Evolutionary conservation across 2,797 vertebrate species (phyloP).

Genomic region (Lacerta agilis): DNA sequence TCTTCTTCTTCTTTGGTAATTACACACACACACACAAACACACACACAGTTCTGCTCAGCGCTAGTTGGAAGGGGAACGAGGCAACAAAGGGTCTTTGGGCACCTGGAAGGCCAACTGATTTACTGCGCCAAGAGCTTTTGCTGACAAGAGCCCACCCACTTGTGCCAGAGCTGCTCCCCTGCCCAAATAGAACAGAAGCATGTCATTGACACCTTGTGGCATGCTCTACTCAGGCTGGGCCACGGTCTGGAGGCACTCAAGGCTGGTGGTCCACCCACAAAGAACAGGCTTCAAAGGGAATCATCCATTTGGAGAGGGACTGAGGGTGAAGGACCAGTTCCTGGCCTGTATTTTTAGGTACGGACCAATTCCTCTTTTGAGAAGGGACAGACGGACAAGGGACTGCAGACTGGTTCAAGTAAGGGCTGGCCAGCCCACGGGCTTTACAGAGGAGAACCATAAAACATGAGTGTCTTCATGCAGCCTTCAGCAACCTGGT

Average conservation of each 20-base stretch:
- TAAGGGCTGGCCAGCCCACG: neutral
- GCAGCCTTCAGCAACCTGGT: too few relatives aligned
- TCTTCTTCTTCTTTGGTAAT: too few relatives aligned
- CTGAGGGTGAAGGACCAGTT: neutral
- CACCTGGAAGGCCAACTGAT: neutral
- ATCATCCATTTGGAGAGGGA: neutral
- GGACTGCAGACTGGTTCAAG: neutral
- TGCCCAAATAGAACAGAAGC: neutral
- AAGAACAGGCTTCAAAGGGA: neutral
- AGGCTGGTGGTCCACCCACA: neutral
- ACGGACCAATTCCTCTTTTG: too few relatives aligned
- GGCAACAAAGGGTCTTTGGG: neutral
- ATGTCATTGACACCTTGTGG: neutral
- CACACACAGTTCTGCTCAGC: neutral
- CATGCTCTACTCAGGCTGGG: neutral
- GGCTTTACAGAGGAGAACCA: too few relatives aligned
- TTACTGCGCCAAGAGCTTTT: neutral
- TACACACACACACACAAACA: too few relatives aligned
- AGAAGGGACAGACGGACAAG: neutral
- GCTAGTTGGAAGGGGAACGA: neutral
- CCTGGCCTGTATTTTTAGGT: neutral
- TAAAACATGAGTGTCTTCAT: too few relatives aligned
- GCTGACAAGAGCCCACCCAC: neutral
- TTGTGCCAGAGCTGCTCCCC: too few relatives aligned
- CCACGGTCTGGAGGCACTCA: neutral